These are phyloP conservation scores for Zosterops lateralis DNA, from an alignment of 2,113 vertebrate species.

Conservation along the genomic window DNA sequence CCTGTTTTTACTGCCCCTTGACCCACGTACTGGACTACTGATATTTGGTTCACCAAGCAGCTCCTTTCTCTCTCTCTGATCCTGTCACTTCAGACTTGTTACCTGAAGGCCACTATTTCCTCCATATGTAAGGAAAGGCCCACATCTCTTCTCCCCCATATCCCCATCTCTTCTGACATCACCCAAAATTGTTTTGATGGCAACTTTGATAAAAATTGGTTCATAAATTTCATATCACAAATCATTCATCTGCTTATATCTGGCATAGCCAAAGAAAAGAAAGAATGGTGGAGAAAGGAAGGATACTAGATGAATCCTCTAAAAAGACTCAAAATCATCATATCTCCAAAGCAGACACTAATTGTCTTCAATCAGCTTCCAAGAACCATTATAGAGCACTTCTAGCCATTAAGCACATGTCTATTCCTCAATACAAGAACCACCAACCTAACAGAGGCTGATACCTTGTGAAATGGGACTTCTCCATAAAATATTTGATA, in stretches of 20 bases:
- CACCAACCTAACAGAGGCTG: not conserved
- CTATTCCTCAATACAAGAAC: not conserved
- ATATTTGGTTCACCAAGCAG: not conserved
- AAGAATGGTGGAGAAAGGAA: not conserved
- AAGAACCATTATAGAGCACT: slow-evolving; percentile 9
- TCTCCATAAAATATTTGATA: slow-evolving; percentile 48
- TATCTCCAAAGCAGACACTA: not conserved
- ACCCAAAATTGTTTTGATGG: not conserved
- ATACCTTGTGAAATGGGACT: slow-evolving; percentile 35
- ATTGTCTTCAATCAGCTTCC: not conserved
- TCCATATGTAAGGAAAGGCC: not conserved
- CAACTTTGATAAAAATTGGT: not conserved
- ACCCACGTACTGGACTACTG: not conserved
- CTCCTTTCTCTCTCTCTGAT: not conserved
- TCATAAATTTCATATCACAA: not conserved
- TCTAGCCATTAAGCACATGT: not conserved
- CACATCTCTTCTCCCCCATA: not conserved
- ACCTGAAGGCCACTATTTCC: not conserved
- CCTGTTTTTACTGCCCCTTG: not conserved
- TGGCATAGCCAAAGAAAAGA: not conserved
- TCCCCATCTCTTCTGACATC: not conserved
- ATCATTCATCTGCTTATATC: not conserved
- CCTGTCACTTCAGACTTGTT: not conserved
- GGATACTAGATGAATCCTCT: not conserved
- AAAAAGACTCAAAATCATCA: not conserved